A percentile compares a stretch with the other conserved stretches of the same genome.
Evolutionary conservation across 2,888 invertebrate species (phyloP).

Genomic region (Andrena minutula): DNA sequence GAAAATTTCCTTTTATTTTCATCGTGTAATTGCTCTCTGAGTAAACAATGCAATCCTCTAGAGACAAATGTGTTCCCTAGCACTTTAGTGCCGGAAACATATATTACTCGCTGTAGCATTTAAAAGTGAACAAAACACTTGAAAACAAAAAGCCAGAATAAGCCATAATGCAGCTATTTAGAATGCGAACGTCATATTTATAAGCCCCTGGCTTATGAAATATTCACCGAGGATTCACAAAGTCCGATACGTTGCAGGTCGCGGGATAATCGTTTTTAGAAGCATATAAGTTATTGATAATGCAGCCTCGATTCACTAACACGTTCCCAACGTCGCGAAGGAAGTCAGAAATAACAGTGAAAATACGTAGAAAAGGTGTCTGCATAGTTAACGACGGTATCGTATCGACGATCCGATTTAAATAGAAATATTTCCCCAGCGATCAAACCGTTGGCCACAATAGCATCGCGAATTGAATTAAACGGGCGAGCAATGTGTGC

Average conservation of each 20-base stretch:
- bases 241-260: not conserved
- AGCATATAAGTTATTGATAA: not conserved
- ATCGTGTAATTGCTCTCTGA: too few species aligned
- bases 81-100: too few species aligned
- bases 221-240: too few species aligned
- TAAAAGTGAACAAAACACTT: too few species aligned
- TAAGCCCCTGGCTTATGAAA: too few species aligned
- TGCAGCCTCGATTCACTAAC: not conserved
- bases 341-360: constrained; percentile 2
- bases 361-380: constrained; percentile 21
- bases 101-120: too few species aligned
- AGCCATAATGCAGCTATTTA: too few species aligned
- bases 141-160: too few species aligned
- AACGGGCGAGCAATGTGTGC: constrained; percentile 6
- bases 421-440: constrained; percentile 46
- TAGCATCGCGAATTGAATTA: constrained; percentile 46
- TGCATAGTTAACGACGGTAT: constrained; percentile 7
- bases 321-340: not conserved
- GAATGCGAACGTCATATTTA: too few species aligned
- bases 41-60: too few species aligned
- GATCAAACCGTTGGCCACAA: constrained; percentile 9
- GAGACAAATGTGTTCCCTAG: too few species aligned
- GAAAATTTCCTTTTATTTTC: too few species aligned
- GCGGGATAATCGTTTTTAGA: not conserved
- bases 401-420: constrained; percentile 39